Conservation (phyloP, 2,113 vertebrate species). For the Rhynchomys soricoides region DNA sequence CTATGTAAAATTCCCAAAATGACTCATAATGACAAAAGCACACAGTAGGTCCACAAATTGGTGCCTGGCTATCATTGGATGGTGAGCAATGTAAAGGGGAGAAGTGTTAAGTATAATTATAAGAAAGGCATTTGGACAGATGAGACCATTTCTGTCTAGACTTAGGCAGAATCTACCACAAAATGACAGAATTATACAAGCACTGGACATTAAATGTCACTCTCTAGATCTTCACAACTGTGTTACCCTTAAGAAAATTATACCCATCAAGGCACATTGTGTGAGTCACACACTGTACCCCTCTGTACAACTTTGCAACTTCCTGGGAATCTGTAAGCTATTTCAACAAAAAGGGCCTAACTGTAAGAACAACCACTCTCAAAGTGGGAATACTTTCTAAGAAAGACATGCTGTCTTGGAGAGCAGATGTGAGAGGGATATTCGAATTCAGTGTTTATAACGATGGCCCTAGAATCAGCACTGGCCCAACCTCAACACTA, state of each 20-base stretch:
- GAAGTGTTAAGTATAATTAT: neutral
- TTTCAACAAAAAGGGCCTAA: neutral
- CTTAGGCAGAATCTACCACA: neutral
- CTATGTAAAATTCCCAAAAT: neutral
- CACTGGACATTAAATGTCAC: neutral
- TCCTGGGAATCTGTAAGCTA: neutral
- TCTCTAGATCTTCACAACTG: neutral
- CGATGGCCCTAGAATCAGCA: neutral
- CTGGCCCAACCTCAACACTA: neutral
- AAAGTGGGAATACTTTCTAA: neutral
- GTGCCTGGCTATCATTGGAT: neutral
- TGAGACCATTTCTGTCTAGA: neutral
- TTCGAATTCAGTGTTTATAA: neutral
- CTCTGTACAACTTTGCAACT: neutral
- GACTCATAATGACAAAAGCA: neutral
- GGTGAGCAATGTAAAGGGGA: rapidly evolving
- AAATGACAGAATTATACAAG: neutral
- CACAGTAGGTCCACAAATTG: neutral
- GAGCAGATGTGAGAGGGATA: neutral
- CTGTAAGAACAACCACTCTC: neutral
- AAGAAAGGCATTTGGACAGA: neutral
- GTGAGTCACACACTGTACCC: neutral
- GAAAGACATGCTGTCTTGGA: neutral
- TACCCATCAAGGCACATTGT: neutral
- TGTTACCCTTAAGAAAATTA: neutral